A percentile compares a stretch with the other conserved stretches of the same genome.
These are phyloP conservation scores for Dicaeum eximium DNA, from an alignment of 2,113 vertebrate genomes.

Conservation along the genomic window DNA sequence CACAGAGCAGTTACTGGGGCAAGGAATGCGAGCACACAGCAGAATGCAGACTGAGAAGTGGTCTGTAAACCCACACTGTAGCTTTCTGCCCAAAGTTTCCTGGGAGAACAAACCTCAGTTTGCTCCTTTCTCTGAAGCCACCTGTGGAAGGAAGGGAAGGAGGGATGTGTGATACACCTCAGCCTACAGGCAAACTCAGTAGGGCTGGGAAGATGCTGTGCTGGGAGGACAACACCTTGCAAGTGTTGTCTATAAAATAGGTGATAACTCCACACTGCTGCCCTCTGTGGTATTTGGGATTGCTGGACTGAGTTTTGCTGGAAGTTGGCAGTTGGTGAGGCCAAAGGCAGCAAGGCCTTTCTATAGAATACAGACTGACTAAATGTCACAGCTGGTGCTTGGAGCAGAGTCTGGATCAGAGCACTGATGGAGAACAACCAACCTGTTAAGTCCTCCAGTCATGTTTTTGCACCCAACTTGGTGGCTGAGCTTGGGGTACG, in stretches of 20 bases:
- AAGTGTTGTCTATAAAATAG: background rate
- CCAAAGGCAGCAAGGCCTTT: background rate
- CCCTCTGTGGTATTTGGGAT: background rate
- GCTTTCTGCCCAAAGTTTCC: background rate
- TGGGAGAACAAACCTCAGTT: background rate
- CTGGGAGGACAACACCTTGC: background rate
- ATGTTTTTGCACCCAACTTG: background rate
- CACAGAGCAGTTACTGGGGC: background rate
- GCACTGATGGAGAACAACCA: background rate
- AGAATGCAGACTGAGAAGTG: background rate
- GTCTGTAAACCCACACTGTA: background rate
- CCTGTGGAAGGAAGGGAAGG: background rate
- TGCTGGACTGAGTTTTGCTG: background rate
- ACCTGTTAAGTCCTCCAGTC: fast-evolving
- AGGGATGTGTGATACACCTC: background rate
- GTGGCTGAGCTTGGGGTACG: background rate
- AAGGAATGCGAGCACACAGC: background rate
- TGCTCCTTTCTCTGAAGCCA: background rate
- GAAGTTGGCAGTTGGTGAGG: background rate
- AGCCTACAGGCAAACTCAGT: background rate
- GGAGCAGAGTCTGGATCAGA: background rate
- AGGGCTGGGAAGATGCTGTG: background rate
- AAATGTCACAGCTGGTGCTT: background rate
- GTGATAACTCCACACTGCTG: fast-evolving
- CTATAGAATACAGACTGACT: background rate